Conservation (phyloP, 2,113 vertebrate genomes). For the Microcebus ravelobensis region DNA sequence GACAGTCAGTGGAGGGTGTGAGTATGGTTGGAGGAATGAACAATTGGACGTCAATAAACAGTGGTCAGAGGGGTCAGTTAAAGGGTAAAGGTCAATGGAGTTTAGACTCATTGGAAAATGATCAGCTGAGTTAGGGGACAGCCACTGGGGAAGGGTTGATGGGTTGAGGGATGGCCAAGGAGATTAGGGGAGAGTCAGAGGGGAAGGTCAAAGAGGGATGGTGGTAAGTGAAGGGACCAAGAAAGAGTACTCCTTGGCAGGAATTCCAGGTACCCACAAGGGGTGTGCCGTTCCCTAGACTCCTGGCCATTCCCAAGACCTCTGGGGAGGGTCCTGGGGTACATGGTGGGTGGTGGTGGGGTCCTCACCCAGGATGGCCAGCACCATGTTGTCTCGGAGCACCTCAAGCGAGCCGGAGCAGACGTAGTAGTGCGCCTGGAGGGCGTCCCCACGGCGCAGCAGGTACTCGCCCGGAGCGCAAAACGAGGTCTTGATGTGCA, state of each 20-base stretch:
- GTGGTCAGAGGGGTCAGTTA: background rate
- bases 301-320: background rate
- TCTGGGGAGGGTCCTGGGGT: background rate
- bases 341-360: background rate
- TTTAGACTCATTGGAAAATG: background rate
- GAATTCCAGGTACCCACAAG: background rate
- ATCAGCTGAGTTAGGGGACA: background rate
- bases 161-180: background rate
- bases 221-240: background rate
- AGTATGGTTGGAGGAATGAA: background rate
- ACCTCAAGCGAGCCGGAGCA: slow-evolving; percentile 97
- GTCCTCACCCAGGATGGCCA: slow-evolving; percentile 95
- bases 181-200: background rate
- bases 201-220: background rate
- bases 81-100: background rate
- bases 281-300: background rate
- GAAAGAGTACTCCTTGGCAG: background rate
- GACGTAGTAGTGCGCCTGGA: slow-evolving; percentile 96
- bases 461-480: slow-evolving; percentile 97
- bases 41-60: background rate
- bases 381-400: slow-evolving; percentile 93
- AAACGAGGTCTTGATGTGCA: slow-evolving; percentile 97
- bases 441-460: slow-evolving; percentile 93
- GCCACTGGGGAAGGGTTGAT: background rate
- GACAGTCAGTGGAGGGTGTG: background rate